Percentiles rank a stretch among this genome's conserved stretches.
Conservation (phyloP, 2,797 vertebrate species). For the Spizella passerina region DNA sequence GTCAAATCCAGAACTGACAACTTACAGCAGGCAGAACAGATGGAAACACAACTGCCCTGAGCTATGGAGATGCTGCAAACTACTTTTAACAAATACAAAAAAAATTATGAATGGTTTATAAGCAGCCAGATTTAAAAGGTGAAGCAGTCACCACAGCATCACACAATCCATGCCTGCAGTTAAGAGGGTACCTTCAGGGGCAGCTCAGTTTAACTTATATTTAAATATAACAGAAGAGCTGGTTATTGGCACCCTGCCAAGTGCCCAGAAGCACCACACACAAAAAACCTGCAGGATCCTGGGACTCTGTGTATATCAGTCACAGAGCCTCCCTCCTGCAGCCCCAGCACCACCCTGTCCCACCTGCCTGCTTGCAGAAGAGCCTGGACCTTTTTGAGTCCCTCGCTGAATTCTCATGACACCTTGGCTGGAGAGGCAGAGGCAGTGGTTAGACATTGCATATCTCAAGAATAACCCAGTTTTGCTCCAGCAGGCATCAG, state of each 20-base stretch:
- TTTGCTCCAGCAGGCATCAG: neutral
- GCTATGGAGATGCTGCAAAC: constrained; percentile 6
- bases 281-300: neutral
- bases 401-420: neutral
- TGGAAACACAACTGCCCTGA: constrained; percentile 46
- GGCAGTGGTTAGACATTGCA: neutral
- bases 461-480: neutral
- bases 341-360: neutral
- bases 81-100: constrained; percentile 4
- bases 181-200: neutral
- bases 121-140: neutral
- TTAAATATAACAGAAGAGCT: neutral
- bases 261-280: neutral
- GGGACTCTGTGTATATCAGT: accelerated
- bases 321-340: neutral
- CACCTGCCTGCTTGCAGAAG: neutral
- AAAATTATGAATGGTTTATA: neutral
- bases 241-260: neutral
- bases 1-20: constrained; percentile 44
- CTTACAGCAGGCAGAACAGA: constrained; percentile 48
- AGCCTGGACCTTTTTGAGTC: neutral
- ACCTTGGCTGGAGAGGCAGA: neutral
- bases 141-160: neutral
- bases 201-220: neutral
- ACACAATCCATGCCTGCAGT: neutral